phyloP scores from a whole-genome alignment of 2,113 vertebrate species.

The Pangasianodon hypophthalmus region DNA sequence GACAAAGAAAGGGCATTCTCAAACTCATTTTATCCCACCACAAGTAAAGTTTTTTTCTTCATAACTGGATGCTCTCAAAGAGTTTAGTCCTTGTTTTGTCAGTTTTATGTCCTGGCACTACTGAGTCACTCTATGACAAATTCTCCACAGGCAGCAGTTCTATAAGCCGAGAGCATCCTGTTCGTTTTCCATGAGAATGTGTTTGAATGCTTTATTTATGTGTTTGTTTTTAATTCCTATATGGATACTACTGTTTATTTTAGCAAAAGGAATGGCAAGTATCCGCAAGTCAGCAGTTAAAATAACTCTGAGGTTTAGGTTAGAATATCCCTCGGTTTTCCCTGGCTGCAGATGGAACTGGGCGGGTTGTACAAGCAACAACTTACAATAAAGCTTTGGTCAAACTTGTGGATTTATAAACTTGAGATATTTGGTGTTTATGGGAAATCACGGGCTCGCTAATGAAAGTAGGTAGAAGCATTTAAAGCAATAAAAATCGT shows the following conservation, averaged over 20 bases:
- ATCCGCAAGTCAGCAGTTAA: conserved; percentile 34
- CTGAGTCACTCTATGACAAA: background rate
- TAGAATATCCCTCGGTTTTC: conserved; percentile 16
- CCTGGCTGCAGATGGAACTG: conserved; percentile 6
- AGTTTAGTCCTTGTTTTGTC: background rate
- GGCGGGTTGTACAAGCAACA: background rate
- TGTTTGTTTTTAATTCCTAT: conserved; percentile 42
- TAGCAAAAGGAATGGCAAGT: conserved; percentile 4
- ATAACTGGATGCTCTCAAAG: background rate
- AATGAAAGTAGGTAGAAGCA: background rate
- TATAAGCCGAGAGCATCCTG: conserved; percentile 6
- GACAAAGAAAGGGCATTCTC: background rate
- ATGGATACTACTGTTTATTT: conserved; percentile 24
- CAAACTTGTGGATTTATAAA: background rate
- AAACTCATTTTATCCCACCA: background rate
- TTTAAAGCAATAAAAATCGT: conserved; percentile 12
- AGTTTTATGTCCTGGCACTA: conserved; percentile 13
- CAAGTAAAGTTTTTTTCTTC: background rate
- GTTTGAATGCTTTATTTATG: conserved; percentile 37
- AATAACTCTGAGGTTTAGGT: conserved; percentile 23
- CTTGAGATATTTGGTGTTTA: conserved; percentile 18
- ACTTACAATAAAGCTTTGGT: background rate
- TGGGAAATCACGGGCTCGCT: background rate
- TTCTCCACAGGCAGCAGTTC: conserved; percentile 20
- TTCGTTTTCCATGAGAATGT: conserved; percentile 8